These are phyloP conservation scores for Scalopus aquaticus DNA, from an alignment of 2,113 vertebrate genomes.

Conservation along the genomic window DNA sequence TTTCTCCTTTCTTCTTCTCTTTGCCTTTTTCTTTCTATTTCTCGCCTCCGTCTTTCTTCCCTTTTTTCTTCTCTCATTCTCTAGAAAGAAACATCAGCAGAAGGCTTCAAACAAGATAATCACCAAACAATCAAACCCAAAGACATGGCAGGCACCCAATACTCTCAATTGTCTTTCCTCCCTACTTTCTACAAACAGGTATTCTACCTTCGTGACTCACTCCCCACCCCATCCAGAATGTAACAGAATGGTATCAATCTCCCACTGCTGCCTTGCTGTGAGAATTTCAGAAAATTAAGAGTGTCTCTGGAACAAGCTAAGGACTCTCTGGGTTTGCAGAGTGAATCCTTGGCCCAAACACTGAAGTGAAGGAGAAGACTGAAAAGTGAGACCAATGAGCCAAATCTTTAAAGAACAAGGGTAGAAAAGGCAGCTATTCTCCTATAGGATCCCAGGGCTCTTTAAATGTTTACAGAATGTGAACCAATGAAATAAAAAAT, in stretches of 20 bases:
- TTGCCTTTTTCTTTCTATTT: constrained; percentile 96
- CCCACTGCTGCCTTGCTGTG: neutral
- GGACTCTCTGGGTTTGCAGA: constrained; percentile 19
- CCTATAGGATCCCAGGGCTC: constrained; percentile 20
- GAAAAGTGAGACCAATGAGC: neutral
- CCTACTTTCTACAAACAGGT: constrained; percentile 13
- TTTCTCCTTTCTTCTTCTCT: constrained; percentile 98
- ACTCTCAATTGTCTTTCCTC: constrained; percentile 1
- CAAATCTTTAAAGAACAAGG: constrained; percentile 31
- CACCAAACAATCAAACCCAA: neutral
- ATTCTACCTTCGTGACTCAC: neutral
- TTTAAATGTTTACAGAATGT: constrained; percentile 22
- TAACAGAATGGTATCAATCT: neutral
- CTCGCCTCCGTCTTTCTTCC: constrained; percentile 95
- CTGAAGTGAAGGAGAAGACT: neutral
- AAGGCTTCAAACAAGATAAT: constrained; percentile 47
- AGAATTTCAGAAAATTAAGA: neutral
- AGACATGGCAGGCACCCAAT: constrained; percentile 16
- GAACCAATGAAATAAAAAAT: constrained; percentile 58
- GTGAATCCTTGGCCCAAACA: constrained; percentile 18
- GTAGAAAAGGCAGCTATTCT: constrained; percentile 23
- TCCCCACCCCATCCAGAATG: neutral
- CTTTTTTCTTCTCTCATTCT: constrained; percentile 97
- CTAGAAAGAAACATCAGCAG: constrained; percentile 81
- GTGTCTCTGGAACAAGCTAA: constrained; percentile 25